Evolutionary conservation across 2,888 invertebrate genomes (phyloP), one percentile per base, ranked within the genome.

Genomic region (Aromia moschata): DNA sequence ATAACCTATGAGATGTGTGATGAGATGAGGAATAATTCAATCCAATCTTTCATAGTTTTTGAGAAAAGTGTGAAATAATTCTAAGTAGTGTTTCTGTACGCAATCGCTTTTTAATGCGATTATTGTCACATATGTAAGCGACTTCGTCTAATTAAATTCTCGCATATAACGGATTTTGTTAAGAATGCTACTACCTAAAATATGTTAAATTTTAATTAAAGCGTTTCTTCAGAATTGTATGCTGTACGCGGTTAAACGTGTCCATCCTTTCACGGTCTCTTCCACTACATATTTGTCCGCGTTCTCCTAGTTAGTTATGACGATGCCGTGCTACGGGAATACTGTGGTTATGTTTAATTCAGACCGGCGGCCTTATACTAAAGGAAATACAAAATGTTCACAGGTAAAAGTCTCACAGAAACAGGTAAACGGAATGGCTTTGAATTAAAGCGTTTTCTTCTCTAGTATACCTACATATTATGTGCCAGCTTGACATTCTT

Each of bases 381-480:
- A 64, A 64, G 56, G 46, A 64, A 60, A 58, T 53, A 65, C 62
- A 55, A 62, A 61, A 65, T 61, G 62, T 61, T 60, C 56, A 65
- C 64, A 62, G 62, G 65, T 62, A 62, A 65, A 59, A 62, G 49
- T 62, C 65, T 62, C 60, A 56, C 60, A 55, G 54, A 57, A 62
- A 65, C 65, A 65, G 65, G 65, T 65, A 65, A 58, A 57, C 46
- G 56, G 52, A 65, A 65, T 60, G 62, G 60, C 62, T 57, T 60
- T 60, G 61, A 59, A 62, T 62, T 65, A 62, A 46, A 46, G 25
- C 30, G 38, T 38, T 46, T 60, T 56, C 62, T 56, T 56, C 43
- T 56, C 54, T 51, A 18, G 43, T 59, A 58, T 43, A 55, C 53
- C 7, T n/a, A n/a, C n/a, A n/a, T n/a, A n/a, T n/a, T n/a, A n/a